A percentile compares a stretch with the other conserved stretches of the same genome.
Conservation (phyloP, 2,797 vertebrate species). For the Eulemur mongoz region DNA sequence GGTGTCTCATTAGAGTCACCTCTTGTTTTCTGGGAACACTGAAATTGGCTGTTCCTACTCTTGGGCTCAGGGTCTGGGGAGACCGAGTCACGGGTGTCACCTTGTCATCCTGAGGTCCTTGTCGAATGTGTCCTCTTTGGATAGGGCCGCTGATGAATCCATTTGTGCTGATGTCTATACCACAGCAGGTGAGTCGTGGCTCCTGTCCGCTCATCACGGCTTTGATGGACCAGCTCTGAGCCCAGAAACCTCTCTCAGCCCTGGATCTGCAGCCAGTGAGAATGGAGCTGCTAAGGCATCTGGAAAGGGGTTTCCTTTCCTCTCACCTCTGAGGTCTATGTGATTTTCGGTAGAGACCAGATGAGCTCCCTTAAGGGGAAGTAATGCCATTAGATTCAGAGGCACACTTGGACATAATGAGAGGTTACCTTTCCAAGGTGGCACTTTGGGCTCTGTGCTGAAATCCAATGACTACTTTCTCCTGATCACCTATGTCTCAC, state of each 20-base stretch:
- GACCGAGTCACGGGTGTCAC: background rate
- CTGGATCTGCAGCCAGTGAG: background rate
- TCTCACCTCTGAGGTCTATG: background rate
- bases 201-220: background rate
- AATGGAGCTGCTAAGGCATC: background rate
- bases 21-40: background rate
- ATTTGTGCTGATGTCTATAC: background rate
- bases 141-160: background rate
- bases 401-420: slow-evolving; percentile 21
- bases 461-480: slow-evolving; percentile 74
- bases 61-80: background rate
- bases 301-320: background rate
- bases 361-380: slow-evolving; percentile 46
- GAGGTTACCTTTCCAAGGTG: slow-evolving; percentile 54
- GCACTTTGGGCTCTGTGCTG: slow-evolving; percentile 43
- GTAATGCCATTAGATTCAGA: slow-evolving; percentile 37
- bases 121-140: background rate
- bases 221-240: background rate
- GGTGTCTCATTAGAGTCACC: slow-evolving; percentile 39
- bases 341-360: background rate
- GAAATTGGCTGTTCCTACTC: background rate
- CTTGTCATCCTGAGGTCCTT: slow-evolving; percentile 34
- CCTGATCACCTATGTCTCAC: slow-evolving; percentile 3
- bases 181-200: rapidly evolving
- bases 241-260: background rate